Percentiles rank a stretch among this genome's conserved stretches.
phyloP scores from a whole-genome alignment of 30 jellyfish, hydroid and myxozoan species.

The Aurelia sp. region DNA sequence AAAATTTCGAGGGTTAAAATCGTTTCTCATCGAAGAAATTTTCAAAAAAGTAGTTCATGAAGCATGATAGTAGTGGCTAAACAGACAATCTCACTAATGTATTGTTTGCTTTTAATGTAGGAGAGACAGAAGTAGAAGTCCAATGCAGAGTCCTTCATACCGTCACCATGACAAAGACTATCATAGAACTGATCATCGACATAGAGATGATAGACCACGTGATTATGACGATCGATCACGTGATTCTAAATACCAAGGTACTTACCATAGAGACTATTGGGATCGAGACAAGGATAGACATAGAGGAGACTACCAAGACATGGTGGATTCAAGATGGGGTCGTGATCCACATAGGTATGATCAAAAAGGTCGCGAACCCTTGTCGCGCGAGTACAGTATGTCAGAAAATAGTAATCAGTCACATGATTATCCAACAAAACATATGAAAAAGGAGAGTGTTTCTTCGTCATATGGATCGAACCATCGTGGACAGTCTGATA shows the following conservation, averaged over 20 bases:
- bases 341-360: constrained; percentile 47
- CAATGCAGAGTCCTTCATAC: constrained; percentile 46
- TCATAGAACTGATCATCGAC: constrained; percentile 41
- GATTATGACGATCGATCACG: constrained; percentile 63
- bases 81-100: too few relatives aligned
- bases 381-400: neutral
- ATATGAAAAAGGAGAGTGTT: constrained; percentile 35
- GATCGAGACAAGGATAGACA: constrained; percentile 59
- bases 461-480: neutral
- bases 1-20: too few relatives aligned
- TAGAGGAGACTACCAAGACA: constrained; percentile 35
- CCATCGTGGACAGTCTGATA: constrained; percentile 55
- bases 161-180: constrained; percentile 58
- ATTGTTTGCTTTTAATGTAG: neutral
- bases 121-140: constrained; percentile 69
- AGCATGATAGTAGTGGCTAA: too few relatives aligned
- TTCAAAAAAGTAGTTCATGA: too few relatives aligned
- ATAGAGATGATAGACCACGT: constrained; percentile 57
- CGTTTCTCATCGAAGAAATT: too few relatives aligned
- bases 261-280: constrained; percentile 63
- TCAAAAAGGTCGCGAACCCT: constrained; percentile 13
- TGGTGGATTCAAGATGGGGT: constrained; percentile 54
- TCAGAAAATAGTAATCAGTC: neutral
- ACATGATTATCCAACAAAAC: constrained; percentile 23
- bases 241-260: constrained; percentile 45